Conservation (phyloP, 2,113 vertebrate species). For the Axis porcinus region DNA sequence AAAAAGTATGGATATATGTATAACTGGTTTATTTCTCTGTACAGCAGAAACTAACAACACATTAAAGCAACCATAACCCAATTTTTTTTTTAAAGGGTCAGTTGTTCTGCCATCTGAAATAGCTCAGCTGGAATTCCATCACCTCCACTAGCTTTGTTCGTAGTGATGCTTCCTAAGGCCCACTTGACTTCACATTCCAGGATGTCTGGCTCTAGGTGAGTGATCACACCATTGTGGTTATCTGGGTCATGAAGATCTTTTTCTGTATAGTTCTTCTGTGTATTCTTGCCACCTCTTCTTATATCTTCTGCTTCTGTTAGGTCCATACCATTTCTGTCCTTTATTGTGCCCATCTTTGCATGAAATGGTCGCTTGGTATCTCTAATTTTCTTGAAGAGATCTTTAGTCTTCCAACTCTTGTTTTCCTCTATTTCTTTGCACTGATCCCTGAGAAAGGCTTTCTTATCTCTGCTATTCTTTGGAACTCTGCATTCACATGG, state of each 20-base stretch:
- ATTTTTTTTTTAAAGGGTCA: background rate
- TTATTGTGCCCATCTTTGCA: background rate
- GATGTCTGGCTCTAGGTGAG: background rate
- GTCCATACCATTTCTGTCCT: background rate
- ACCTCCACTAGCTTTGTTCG: background rate
- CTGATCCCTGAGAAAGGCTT: background rate
- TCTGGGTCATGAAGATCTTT: background rate
- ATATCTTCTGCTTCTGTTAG: background rate
- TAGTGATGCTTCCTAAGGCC: background rate
- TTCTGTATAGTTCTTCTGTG: background rate
- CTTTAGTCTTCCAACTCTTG: background rate
- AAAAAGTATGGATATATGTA: background rate
- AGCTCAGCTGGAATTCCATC: background rate
- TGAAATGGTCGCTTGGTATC: background rate
- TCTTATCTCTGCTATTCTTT: background rate
- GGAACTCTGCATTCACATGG: background rate
- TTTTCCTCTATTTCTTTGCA: background rate
- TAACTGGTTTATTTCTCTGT: background rate
- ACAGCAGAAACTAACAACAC: background rate
- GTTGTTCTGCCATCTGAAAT: background rate
- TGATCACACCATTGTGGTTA: background rate
- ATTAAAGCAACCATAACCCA: background rate
- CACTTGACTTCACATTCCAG: background rate
- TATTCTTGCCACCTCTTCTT: background rate
- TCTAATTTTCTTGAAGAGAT: background rate